Percentiles rank a stretch among this genome's conserved stretches.
Conservation (phyloP, 1,140 invertebrate species). For the Polyergus mexicanus region DNA sequence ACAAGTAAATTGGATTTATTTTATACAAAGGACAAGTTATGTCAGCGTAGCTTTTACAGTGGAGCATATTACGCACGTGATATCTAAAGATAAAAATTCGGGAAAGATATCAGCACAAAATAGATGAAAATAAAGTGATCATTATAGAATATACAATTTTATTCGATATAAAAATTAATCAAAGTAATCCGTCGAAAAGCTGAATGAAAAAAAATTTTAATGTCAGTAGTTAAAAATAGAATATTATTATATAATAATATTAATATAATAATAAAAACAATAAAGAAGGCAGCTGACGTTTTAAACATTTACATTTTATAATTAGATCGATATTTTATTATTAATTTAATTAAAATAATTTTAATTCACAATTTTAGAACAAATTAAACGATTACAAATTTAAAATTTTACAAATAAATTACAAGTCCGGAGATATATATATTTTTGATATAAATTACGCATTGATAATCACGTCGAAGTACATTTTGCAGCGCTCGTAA, state of each 20-base stretch:
- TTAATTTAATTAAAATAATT: neutral
- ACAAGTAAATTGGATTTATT: neutral
- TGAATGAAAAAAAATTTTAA: too few relatives aligned
- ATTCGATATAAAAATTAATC: neutral
- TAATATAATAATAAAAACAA: neutral
- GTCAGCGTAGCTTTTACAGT: neutral
- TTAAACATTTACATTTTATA: neutral
- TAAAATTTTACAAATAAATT: conserved; percentile 3
- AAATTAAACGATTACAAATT: neutral
- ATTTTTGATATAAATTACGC: neutral
- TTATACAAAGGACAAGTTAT: conserved; percentile 1
- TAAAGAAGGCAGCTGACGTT: too few relatives aligned
- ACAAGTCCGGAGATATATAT: neutral
- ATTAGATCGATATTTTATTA: neutral
- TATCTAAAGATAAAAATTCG: neutral
- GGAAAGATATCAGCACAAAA: neutral
- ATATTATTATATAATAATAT: neutral
- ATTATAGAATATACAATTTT: neutral
- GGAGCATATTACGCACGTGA: neutral
- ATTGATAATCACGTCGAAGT: neutral
- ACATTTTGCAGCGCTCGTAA: neutral
- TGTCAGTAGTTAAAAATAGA: neutral
- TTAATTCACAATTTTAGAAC: neutral
- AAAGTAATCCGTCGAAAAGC: neutral
- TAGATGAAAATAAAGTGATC: neutral